phyloP scores from a whole-genome alignment of 2,113 vertebrate genomes.

The Eretmochelys imbricata region DNA sequence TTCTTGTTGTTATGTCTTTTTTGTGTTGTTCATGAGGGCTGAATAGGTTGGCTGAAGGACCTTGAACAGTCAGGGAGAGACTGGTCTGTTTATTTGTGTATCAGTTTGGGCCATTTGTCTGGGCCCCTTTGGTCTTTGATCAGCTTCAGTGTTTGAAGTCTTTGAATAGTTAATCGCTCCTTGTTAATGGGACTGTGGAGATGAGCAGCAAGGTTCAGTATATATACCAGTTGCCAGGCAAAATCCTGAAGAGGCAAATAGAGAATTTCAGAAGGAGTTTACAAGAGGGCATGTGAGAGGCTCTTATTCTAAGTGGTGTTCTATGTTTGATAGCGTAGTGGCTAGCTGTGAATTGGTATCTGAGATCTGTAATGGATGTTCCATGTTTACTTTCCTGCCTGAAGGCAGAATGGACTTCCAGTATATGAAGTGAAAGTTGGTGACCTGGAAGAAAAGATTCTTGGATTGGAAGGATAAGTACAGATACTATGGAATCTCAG shows the following conservation, averaged over 20 bases:
- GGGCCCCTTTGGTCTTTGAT: background rate
- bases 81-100: no score
- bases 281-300: background rate
- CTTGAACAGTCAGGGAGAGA: background rate
- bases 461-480: background rate
- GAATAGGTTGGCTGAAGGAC: background rate
- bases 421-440: background rate
- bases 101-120: background rate
- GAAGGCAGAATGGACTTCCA: background rate
- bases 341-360: rapidly evolving
- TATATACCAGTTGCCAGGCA: background rate
- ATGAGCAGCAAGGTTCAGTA: background rate
- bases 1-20: background rate
- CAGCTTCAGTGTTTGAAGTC: background rate
- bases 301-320: background rate
- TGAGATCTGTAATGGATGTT: background rate
- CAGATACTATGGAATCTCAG: background rate
- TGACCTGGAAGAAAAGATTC: background rate
- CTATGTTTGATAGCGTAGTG: rapidly evolving
- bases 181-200: background rate
- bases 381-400: background rate
- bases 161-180: background rate
- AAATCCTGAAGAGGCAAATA: rapidly evolving
- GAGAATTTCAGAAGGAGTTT: background rate
- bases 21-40: background rate